Evolutionary conservation across 2,888 invertebrate genomes (phyloP).

Genomic region (Nymphalis c-album): DNA sequence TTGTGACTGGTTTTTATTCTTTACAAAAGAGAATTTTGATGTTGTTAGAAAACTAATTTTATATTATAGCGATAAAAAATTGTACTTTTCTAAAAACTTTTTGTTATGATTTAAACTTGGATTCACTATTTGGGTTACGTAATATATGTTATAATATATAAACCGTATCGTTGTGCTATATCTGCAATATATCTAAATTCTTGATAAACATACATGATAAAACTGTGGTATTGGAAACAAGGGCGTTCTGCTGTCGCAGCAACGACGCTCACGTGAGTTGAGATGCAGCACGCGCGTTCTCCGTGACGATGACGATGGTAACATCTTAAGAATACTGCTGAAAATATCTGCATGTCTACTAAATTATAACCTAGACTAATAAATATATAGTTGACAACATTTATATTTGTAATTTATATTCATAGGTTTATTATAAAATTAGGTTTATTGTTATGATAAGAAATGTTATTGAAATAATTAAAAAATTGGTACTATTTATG

Average conservation of each 20-base stretch:
- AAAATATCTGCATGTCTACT: constrained; percentile 10
- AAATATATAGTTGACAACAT: too few species aligned
- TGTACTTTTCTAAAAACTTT: not conserved
- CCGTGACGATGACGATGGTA: constrained; percentile 54
- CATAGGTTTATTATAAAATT: too few species aligned
- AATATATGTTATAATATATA: not conserved
- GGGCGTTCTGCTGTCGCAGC: constrained; percentile 23
- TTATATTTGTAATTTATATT: not conserved
- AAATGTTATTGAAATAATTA: too few species aligned
- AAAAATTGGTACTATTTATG: too few species aligned
- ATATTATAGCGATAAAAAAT: too few species aligned
- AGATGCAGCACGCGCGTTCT: constrained; percentile 53
- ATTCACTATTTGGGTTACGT: not conserved
- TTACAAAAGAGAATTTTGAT: too few species aligned
- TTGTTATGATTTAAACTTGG: not conserved
- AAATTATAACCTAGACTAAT: not conserved
- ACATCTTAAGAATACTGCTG: constrained; percentile 8
- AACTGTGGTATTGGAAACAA: constrained; percentile 24
- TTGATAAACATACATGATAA: constrained; percentile 44
- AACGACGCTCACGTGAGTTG: constrained; percentile 54
- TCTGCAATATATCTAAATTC: constrained; percentile 47
- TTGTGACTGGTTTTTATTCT: not conserved
- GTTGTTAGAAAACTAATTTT: too few species aligned
- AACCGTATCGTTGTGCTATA: constrained; percentile 41
- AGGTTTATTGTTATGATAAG: not conserved